A percentile compares a stretch with the other conserved stretches of the same genome.
Conservation (phyloP, 2,797 vertebrate species). For the Cyclopterus lumpus region DNA sequence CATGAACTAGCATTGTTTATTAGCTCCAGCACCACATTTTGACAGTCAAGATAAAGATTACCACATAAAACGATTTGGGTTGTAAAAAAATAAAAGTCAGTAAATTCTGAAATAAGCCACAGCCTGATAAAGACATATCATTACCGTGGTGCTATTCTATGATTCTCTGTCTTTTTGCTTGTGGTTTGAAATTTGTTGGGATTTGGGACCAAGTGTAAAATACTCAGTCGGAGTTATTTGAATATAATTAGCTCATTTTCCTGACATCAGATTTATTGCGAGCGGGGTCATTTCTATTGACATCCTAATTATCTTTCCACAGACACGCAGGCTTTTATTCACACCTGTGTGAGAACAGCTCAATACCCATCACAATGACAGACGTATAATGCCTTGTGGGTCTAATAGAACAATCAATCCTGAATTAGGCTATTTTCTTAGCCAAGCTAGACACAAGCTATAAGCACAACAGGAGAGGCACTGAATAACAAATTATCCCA, state of each 20-base stretch:
- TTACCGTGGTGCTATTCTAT: slow-evolving; percentile 20
- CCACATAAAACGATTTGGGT: slow-evolving; percentile 41
- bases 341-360: slow-evolving; percentile 51
- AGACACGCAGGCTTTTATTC: slow-evolving; percentile 27
- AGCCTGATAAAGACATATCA: slow-evolving; percentile 37
- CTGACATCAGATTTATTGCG: slow-evolving; percentile 35
- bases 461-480: slow-evolving; percentile 12
- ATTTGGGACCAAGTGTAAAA: slow-evolving; percentile 21
- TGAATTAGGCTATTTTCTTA: slow-evolving; percentile 51
- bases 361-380: slow-evolving; percentile 29
- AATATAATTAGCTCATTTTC: slow-evolving; percentile 44
- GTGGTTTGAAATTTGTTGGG: slow-evolving; percentile 8
- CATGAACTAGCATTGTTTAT: slow-evolving; percentile 53
- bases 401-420: slow-evolving; percentile 49
- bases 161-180: neutral
- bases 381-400: slow-evolving; percentile 34
- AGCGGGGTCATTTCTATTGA: slow-evolving; percentile 42
- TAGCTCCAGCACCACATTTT: slow-evolving; percentile 48
- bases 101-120: slow-evolving; percentile 47
- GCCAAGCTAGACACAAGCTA: slow-evolving; percentile 26
- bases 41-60: slow-evolving; percentile 56
- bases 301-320: slow-evolving; percentile 59
- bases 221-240: slow-evolving; percentile 1
- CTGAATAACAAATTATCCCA: slow-evolving; percentile 43
- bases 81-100: slow-evolving; percentile 21